Base-by-base conservation (phyloP, 2,113 vertebrate genomes). In the Limnothrissa miodon region DNA sequence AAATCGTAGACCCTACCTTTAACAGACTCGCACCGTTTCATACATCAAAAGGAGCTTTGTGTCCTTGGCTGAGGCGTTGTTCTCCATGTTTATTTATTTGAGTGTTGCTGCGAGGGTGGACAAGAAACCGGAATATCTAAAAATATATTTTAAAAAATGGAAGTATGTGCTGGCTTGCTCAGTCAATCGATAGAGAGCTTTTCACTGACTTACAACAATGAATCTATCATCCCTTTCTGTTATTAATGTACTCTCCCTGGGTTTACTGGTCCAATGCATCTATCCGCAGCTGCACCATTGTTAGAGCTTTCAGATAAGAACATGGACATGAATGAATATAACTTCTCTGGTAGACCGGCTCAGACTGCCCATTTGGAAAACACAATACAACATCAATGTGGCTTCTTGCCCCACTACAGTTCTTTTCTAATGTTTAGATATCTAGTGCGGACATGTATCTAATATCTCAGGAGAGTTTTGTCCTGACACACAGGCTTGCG, bases 131-230 rank as follows among this genome's bases (percentile, higher is more conserved):
- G 10, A 62, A 56, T n/a, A 56, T 56, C 53, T 56, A n/a, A n/a
- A n/a, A n/a, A n/a, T n/a, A n/a, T n/a, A n/a, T n/a, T n/a, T n/a
- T n/a, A n/a, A n/a, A 11, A 59, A 59, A 59, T n/a, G 8, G 25
- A 62, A n/a, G 56, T 59, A 62, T 62, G n/a, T 62, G 59, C 59
- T 62, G 8, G 59, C n/a, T 62, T 62, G 59, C 59, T 29, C 59
- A 62, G 4, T 29, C 59, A 29, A 2, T 62, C 25, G 13, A 29
- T 62, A 10, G 25, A 62, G 25, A 25, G 59, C 7, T 21, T n/a
- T n/a, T n/a, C n/a, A n/a, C n/a, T n/a, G n/a, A n/a, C n/a, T n/a
- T n/a, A n/a, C n/a, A n/a, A n/a, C n/a, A n/a, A n/a, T n/a, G n/a
- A n/a, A n/a, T n/a, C n/a, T n/a, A n/a, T 56, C 51, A 56, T 56